phyloP scores from a whole-genome alignment of 92 coral and sea anemone genomes.

The Zoanthus sociatus region DNA sequence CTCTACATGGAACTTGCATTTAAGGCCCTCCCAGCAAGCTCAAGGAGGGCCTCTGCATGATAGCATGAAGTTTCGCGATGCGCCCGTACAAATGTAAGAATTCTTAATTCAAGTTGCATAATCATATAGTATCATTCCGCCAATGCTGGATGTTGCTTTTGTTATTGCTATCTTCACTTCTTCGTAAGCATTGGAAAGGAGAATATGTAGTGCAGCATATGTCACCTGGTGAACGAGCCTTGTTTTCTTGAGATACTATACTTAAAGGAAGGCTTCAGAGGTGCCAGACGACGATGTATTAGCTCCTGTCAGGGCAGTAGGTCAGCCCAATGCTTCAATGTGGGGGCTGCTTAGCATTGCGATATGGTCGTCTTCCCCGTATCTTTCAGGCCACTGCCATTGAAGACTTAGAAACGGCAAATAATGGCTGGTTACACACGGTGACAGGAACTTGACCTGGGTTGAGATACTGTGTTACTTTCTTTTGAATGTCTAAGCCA shows the following conservation, averaged over 20 bases:
- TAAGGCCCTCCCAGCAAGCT: too few species aligned
- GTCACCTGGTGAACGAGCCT: slow-evolving; percentile 12
- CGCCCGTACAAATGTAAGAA: too few species aligned
- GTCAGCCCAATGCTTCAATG: slow-evolving; percentile 47
- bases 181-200: too few species aligned
- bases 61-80: too few species aligned
- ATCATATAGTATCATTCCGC: too few species aligned
- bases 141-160: too few species aligned
- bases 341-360: slow-evolving; percentile 54
- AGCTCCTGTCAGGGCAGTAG: neutral
- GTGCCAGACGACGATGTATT: neutral
- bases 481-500: slow-evolving; percentile 32
- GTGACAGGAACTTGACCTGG: slow-evolving; percentile 44
- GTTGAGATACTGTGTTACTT: slow-evolving; percentile 31
- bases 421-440: slow-evolving; percentile 39
- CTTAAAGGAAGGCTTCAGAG: neutral
- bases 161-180: too few species aligned
- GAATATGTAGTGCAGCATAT: too few species aligned
- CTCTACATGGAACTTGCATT: too few species aligned
- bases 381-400: slow-evolving; percentile 55
- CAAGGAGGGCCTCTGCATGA: too few species aligned
- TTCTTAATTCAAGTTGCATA: too few species aligned
- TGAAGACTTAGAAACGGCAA: slow-evolving; percentile 46
- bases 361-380: slow-evolving; percentile 49
- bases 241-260: neutral